These are phyloP conservation scores for Phania funesta DNA, from an alignment of 2,888 invertebrate species.

Conservation along the genomic window DNA sequence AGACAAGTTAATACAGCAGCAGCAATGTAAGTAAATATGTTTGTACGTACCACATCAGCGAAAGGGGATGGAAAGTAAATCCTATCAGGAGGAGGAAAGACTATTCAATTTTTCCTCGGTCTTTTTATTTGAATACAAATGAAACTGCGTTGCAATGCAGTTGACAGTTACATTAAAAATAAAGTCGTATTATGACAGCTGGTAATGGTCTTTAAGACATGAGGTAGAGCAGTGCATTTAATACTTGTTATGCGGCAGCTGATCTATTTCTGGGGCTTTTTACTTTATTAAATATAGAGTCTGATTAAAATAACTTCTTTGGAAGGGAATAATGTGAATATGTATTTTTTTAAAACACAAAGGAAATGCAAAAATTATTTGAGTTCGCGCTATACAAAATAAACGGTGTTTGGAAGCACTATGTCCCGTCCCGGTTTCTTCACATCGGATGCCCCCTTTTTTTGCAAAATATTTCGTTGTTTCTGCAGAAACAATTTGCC, in stretches of 20 bases:
- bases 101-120: neutral
- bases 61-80: conserved; percentile 3
- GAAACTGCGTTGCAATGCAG: conserved; percentile 54
- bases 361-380: no score
- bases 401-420: no score
- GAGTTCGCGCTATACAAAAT: no score
- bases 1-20: conserved; percentile 20
- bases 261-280: neutral
- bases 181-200: conserved; percentile 66
- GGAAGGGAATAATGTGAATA: no score
- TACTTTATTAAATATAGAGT: no score
- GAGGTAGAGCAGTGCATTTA: conserved; percentile 36
- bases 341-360: no score
- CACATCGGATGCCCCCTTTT: no score
- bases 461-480: no score
- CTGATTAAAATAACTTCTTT: no score
- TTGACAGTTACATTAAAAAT: conserved; percentile 66
- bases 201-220: conserved; percentile 62
- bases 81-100: neutral
- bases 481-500: no score
- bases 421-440: no score
- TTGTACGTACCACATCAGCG: neutral
- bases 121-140: conserved; percentile 23
- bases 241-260: conserved; percentile 17
- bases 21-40: neutral